A percentile compares a stretch with the other conserved stretches of the same genome.
These are phyloP conservation scores for Hoplodrina ambigua DNA, from an alignment of 2,888 invertebrate species.

Conservation along the genomic window DNA sequence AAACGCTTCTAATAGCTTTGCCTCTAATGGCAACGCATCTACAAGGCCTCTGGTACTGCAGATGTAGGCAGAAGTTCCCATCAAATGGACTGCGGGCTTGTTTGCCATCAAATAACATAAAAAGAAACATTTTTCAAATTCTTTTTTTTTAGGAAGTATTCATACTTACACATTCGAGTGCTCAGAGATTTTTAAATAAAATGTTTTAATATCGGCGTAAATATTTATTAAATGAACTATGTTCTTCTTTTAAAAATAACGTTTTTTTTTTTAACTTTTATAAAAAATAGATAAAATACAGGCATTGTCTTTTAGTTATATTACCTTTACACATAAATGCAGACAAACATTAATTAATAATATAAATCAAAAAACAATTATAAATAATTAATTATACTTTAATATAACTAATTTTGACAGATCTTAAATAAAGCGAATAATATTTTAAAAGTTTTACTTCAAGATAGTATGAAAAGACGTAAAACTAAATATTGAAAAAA, in stretches of 20 bases:
- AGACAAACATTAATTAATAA: conserved; percentile 31
- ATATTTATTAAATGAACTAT: background rate
- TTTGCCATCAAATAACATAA: background rate
- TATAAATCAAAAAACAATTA: conserved; percentile 10
- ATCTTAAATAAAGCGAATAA: conserved; percentile 25
- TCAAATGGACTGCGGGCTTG: no score
- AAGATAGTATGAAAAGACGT: background rate
- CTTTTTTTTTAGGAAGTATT: no score
- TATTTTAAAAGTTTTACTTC: background rate
- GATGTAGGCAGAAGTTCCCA: background rate
- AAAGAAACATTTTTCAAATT: background rate
- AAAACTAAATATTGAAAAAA: conserved; percentile 23
- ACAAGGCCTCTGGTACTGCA: no score
- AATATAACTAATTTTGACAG: conserved; percentile 17
- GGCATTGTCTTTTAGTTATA: conserved; percentile 35
- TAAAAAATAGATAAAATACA: background rate
- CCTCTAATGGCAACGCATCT: no score
- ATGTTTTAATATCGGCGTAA: background rate
- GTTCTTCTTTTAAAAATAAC: background rate
- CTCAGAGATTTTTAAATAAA: conserved; percentile 7
- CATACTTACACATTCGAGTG: background rate
- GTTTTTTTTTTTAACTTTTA: background rate
- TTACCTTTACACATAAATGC: conserved; percentile 40
- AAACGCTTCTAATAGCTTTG: no score
- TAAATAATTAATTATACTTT: conserved; percentile 7